Percentiles rank a stretch among this genome's conserved stretches.
These are phyloP conservation scores for Lipophrys pholis DNA, from an alignment of 2,113 vertebrate genomes.

Conservation along the genomic window DNA sequence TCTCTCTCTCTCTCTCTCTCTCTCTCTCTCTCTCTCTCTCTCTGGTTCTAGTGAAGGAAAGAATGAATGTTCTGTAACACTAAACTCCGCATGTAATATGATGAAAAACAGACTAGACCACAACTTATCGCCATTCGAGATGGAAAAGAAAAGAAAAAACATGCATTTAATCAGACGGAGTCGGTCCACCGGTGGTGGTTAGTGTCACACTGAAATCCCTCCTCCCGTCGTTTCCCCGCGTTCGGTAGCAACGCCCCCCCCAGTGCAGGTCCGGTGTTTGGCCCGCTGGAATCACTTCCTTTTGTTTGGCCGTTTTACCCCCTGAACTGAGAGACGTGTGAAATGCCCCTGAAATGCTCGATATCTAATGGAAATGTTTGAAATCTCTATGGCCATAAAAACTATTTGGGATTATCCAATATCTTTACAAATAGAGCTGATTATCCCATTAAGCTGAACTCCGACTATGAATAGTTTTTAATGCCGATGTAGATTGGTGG, in stretches of 20 bases:
- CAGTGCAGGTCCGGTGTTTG: constrained; percentile 25
- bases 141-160: not conserved
- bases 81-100: constrained; percentile 50
- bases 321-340: not conserved
- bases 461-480: constrained; percentile 83
- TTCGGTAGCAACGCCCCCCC: too few species aligned
- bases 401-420: constrained; percentile 85
- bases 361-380: constrained; percentile 81
- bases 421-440: constrained; percentile 84
- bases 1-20: constrained; percentile 28
- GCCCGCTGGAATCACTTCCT: constrained; percentile 37
- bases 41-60: constrained; percentile 27
- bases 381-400: constrained; percentile 80
- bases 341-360: constrained; percentile 64
- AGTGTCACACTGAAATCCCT: too few species aligned
- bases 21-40: constrained; percentile 23
- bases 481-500: constrained; percentile 82
- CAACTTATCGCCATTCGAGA: constrained; percentile 12
- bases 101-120: constrained; percentile 34
- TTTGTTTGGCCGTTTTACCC: constrained; percentile 62
- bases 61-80: constrained; percentile 21
- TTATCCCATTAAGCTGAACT: constrained; percentile 85
- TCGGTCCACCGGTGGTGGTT: too few species aligned
- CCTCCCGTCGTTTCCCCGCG: too few species aligned
- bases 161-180: too few species aligned